Evolutionary conservation across 2,113 vertebrate genomes (phyloP).

Genomic region (Hassar affinis): DNA sequence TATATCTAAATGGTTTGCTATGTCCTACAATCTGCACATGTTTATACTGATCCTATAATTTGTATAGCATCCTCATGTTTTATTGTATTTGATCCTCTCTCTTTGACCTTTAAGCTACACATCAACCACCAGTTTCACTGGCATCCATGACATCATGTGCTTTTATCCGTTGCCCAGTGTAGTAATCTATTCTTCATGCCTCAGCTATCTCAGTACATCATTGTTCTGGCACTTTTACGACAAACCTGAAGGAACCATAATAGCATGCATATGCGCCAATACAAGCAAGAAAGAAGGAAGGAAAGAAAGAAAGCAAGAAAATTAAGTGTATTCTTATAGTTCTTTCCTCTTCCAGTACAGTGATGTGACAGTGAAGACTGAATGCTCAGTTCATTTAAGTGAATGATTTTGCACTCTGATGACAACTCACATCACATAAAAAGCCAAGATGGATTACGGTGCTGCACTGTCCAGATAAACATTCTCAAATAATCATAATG

Average conservation of each 20-base stretch:
- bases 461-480: neutral
- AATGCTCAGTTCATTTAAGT: neutral
- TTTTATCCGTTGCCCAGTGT: constrained; percentile 48
- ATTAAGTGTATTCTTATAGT: neutral
- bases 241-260: constrained; percentile 31
- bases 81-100: constrained; percentile 18
- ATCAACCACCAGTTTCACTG: neutral
- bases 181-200: constrained; percentile 40
- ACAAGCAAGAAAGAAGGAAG: neutral
- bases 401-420: neutral
- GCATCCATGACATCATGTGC: constrained; percentile 23
- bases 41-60: constrained; percentile 19
- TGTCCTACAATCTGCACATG: constrained; percentile 22
- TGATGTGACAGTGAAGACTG: neutral
- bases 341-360: neutral
- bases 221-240: constrained; percentile 9
- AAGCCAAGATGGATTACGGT: neutral
- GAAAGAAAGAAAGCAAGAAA: neutral
- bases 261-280: constrained; percentile 42
- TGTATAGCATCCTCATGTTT: neutral
- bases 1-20: neutral
- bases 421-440: neutral
- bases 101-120: constrained; percentile 10
- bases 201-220: constrained; percentile 42
- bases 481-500: neutral